A percentile compares a stretch with the other conserved stretches of the same genome.
Evolutionary conservation across 2,113 vertebrate species (phyloP).

Genomic region (Scomber japonicus): DNA sequence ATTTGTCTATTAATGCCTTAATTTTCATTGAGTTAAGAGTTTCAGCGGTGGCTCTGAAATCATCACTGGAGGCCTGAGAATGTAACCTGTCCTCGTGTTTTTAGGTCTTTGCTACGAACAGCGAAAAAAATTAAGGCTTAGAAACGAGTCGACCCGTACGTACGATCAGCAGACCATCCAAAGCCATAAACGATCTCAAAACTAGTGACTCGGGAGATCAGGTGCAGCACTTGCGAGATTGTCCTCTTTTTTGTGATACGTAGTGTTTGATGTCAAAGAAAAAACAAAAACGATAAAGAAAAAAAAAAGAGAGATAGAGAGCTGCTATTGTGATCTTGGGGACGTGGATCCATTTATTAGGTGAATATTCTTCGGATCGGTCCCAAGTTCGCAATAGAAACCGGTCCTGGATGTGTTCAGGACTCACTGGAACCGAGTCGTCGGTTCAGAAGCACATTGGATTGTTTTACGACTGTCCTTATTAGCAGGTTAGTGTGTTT

Average conservation of each 20-base stretch:
- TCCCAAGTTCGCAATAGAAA: conserved; percentile 53
- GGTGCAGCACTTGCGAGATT: conserved; percentile 64
- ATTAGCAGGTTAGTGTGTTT: conserved; percentile 45
- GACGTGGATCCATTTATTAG: conserved; percentile 13
- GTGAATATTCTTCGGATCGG: background rate
- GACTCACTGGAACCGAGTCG: conserved; percentile 39
- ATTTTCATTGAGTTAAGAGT: conserved; percentile 59
- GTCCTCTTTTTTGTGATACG: conserved; percentile 39
- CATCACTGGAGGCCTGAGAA: conserved; percentile 61
- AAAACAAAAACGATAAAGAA: conserved; percentile 18
- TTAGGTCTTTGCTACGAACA: conserved; percentile 50
- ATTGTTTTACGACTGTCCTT: conserved; percentile 53
- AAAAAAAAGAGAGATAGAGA: background rate
- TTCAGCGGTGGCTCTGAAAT: conserved; percentile 45
- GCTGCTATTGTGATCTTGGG: conserved; percentile 48
- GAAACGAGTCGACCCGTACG: conserved; percentile 43
- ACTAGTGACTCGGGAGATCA: conserved; percentile 66
- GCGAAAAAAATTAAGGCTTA: conserved; percentile 33
- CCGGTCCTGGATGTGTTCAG: conserved; percentile 35
- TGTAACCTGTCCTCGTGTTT: conserved; percentile 68
- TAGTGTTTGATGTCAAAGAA: conserved; percentile 59
- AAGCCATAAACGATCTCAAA: conserved; percentile 76
- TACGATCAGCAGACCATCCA: conserved; percentile 50
- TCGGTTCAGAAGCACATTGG: conserved; percentile 71
- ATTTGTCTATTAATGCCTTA: conserved; percentile 78